Evolutionary conservation across 2,113 vertebrate genomes (phyloP).

Genomic region (Dolichallabes microphthalmus): DNA sequence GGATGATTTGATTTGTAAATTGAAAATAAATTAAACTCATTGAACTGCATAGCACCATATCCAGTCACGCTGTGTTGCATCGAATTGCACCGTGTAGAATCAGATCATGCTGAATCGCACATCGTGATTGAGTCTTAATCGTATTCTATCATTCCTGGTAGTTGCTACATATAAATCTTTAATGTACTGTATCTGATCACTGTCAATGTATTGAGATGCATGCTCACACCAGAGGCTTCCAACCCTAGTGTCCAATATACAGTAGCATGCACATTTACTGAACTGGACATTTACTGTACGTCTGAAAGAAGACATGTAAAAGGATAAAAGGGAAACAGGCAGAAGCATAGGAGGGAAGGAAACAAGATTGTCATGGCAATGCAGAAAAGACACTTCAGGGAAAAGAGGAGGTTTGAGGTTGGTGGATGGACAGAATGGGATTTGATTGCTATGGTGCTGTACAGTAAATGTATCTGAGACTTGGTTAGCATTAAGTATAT

Average conservation of each 20-base stretch:
- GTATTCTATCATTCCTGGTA: too few species aligned
- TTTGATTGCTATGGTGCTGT: slow-evolving; percentile 4
- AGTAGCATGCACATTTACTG: not conserved
- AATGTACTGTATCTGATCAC: too few species aligned
- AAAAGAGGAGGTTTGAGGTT: not conserved
- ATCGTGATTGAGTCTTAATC: too few species aligned
- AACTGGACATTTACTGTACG: not conserved
- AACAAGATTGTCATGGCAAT: slow-evolving; percentile 10
- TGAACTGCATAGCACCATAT: too few species aligned
- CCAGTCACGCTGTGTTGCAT: too few species aligned
- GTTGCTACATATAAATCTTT: too few species aligned
- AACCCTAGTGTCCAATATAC: not conserved
- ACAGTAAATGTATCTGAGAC: slow-evolving; percentile 29
- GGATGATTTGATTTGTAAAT: too few species aligned
- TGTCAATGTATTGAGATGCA: too few species aligned
- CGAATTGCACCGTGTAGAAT: too few species aligned
- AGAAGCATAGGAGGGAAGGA: not conserved
- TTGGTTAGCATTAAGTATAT: slow-evolving; percentile 15
- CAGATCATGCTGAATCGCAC: too few species aligned
- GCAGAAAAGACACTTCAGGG: not conserved
- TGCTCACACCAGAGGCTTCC: too few species aligned
- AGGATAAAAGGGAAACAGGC: not conserved
- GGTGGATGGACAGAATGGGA: not conserved
- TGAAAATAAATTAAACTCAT: too few species aligned
- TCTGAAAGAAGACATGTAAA: not conserved